phyloP scores from a whole-genome alignment of 2,888 invertebrate species.

The Andricus quercusramuli region DNA sequence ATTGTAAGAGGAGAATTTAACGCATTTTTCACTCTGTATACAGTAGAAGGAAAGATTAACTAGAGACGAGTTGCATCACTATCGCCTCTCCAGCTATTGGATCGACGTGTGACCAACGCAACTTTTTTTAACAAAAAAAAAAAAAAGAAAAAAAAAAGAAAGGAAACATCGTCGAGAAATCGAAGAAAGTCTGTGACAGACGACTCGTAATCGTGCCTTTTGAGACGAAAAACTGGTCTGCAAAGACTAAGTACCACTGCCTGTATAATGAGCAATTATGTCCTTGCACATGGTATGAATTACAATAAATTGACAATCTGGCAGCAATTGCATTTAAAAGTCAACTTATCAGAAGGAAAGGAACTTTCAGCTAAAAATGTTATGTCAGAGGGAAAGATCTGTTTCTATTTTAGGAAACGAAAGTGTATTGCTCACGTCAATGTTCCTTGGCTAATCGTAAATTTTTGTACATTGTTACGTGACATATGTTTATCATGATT shows the following conservation, averaged over 20 bases:
- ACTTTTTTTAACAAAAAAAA: neutral
- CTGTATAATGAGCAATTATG: neutral
- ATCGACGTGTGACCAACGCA: neutral
- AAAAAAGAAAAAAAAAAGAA: neutral
- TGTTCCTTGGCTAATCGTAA: neutral
- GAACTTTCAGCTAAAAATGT: too few species aligned
- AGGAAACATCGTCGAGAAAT: neutral
- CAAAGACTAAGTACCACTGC: neutral
- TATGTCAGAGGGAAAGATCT: too few species aligned
- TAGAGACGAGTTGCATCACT: neutral
- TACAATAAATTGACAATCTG: neutral
- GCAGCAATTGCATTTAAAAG: neutral
- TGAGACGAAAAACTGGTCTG: constrained; percentile 43
- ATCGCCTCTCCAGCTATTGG: neutral
- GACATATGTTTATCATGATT: neutral
- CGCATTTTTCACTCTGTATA: neutral
- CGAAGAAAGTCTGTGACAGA: constrained; percentile 21
- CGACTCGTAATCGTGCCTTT: constrained; percentile 41
- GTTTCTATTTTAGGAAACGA: neutral
- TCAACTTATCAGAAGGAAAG: neutral
- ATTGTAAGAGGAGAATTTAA: too few species aligned
- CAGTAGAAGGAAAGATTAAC: neutral
- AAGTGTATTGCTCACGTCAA: neutral
- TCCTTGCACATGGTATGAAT: neutral
- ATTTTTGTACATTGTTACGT: neutral